Conservation (phyloP, 2,888 invertebrate genomes). For the Pristionchus japonicus region DNA sequence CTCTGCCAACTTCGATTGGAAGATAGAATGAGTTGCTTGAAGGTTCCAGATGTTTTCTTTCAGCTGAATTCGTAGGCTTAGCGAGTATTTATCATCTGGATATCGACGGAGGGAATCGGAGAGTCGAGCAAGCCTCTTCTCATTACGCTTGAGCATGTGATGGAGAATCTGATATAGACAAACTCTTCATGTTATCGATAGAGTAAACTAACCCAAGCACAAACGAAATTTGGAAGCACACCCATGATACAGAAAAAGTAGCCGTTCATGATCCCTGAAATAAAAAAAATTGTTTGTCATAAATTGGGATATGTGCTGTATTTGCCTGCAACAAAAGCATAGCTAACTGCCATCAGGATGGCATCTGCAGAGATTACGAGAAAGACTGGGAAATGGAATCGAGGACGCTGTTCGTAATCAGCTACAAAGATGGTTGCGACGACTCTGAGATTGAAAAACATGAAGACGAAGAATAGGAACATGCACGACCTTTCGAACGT, state of each 20-base stretch:
- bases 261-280: background rate
- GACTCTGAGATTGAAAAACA: too few species aligned
- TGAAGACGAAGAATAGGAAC: background rate
- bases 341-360: background rate
- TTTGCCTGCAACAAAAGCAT: background rate
- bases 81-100: background rate
- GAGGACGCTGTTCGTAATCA: background rate
- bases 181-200: background rate
- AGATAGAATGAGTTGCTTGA: background rate
- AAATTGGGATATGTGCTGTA: background rate
- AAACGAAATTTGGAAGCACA: background rate
- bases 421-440: background rate
- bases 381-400: background rate
- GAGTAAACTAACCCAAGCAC: background rate
- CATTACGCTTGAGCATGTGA: background rate
- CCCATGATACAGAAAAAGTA: background rate
- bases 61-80: background rate
- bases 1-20: background rate
- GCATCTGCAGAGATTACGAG: background rate
- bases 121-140: background rate
- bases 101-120: background rate
- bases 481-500: background rate
- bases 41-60: conserved; percentile 15
- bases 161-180: background rate
- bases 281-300: background rate